Evolutionary conservation across 2,113 vertebrate species (phyloP).

Genomic region (Tinamus guttatus): DNA sequence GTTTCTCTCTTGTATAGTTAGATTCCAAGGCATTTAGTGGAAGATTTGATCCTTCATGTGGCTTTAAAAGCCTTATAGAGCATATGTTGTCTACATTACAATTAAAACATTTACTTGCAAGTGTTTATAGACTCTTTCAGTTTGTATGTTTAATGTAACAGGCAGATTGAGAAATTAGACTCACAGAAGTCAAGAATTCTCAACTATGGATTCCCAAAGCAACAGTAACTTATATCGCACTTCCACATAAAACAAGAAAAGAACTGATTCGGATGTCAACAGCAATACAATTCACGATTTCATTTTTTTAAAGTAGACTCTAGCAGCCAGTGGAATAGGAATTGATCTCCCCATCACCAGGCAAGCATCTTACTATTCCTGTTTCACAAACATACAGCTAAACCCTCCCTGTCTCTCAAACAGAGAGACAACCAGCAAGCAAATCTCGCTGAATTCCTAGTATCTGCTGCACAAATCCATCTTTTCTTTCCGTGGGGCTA

Average conservation of each 20-base stretch:
- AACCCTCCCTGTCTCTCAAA: neutral
- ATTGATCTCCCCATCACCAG: neutral
- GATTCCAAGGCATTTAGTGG: neutral
- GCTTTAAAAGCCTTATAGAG: neutral
- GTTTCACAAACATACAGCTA: neutral
- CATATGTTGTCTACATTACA: neutral
- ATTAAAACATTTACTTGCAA: slow-evolving; percentile 3
- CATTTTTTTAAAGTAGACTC: neutral
- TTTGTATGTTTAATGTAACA: neutral
- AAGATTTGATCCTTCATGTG: neutral
- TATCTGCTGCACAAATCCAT: neutral
- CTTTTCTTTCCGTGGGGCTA: neutral
- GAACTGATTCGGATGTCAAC: neutral
- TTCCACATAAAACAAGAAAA: neutral
- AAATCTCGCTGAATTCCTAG: neutral
- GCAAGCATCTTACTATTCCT: neutral
- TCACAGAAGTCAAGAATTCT: neutral
- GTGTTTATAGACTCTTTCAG: neutral
- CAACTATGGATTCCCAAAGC: neutral
- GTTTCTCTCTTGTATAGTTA: neutral
- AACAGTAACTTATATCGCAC: neutral
- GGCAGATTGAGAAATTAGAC: neutral
- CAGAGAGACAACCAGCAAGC: neutral
- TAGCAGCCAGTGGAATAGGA: neutral
- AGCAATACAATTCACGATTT: neutral